Evolutionary conservation across 2,113 vertebrate species (phyloP).

Genomic region (Mola mola): DNA sequence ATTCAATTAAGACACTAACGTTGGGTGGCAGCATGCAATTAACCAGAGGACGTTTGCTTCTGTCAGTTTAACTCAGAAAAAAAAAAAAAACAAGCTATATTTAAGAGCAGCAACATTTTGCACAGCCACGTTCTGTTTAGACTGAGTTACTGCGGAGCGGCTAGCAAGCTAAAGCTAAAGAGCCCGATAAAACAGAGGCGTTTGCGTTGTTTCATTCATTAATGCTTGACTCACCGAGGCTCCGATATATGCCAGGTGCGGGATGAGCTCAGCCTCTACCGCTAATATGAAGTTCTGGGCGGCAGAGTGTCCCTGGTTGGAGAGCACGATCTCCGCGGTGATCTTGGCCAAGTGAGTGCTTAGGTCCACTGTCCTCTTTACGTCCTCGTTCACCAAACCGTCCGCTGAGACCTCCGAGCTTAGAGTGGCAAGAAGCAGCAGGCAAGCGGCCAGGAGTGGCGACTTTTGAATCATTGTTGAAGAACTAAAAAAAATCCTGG

Average conservation of each 20-base stretch:
- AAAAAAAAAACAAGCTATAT: neutral
- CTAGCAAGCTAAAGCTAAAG: slow-evolving; percentile 47
- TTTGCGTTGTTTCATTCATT: neutral
- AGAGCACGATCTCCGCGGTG: slow-evolving; percentile 87
- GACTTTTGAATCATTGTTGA: slow-evolving; percentile 36
- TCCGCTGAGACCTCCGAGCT: slow-evolving; percentile 60
- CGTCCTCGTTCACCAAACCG: slow-evolving; percentile 89
- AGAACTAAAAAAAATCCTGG: neutral
- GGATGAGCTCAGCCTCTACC: slow-evolving; percentile 87
- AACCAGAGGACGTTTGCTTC: no score
- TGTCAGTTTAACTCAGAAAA: neutral
- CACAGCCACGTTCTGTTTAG: neutral
- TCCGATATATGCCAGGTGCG: slow-evolving; percentile 89
- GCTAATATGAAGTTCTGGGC: slow-evolving; percentile 85
- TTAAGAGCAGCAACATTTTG: neutral
- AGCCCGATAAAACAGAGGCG: no score
- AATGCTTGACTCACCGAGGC: slow-evolving; percentile 85
- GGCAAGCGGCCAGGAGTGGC: slow-evolving; percentile 7
- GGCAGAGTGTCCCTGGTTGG: slow-evolving; percentile 80
- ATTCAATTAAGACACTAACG: neutral
- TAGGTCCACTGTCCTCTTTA: slow-evolving; percentile 91
- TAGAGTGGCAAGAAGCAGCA: slow-evolving; percentile 68
- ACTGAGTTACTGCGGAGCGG: neutral
- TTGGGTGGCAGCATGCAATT: no score
- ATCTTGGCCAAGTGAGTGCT: slow-evolving; percentile 94